Evolutionary conservation across 2,797 vertebrate species (phyloP), one percentile per base, ranked within the genome.

Genomic region (Melanogrammus aeglefinus): DNA sequence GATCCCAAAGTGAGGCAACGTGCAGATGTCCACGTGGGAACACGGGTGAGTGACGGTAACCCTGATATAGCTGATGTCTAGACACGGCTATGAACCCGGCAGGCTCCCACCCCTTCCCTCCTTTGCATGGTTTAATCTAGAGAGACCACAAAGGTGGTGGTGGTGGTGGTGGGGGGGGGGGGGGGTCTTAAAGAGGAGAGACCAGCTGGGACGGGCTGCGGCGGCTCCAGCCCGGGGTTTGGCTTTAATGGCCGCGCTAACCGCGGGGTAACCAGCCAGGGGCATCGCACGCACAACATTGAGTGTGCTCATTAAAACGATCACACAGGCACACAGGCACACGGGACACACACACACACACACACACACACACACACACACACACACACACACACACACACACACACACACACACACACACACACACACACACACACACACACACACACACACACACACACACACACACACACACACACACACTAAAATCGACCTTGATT

Each of bases 401-500:
- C 5, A 57, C 1, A 73, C 72, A 51, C 47, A 57, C 44, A 57
- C 47, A 57, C 47, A 57, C 47, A 3, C 18, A 21, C 35, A 74
- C 73, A 73, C 73, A 13, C 2, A 6, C 47, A 51, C 51, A n/a
- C n/a, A n/a, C n/a, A n/a, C n/a, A n/a, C n/a, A n/a, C n/a, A n/a
- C 44, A 51, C 51, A 57, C 18, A 57, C 51, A 57, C 51, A 57
- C 16, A 57, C 44, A 16, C 47, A 51, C 47, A 51, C 41, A 51
- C 47, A 51, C 47, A 51, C 47, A 1, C 47, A 18, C 1, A 57
- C 47, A 57, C 47, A 57, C 57, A 63, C 21, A 63, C 5, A 57
- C 1, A 73, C 72, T 38, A 9, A 73, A 73, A 21, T n/a, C 38
- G 39, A 74, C 73, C 73, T 47, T 74, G 73, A 74, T 41, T 74